Conservation (phyloP, 1,140 invertebrate species). For the Drosophila nigrodunni region DNA sequence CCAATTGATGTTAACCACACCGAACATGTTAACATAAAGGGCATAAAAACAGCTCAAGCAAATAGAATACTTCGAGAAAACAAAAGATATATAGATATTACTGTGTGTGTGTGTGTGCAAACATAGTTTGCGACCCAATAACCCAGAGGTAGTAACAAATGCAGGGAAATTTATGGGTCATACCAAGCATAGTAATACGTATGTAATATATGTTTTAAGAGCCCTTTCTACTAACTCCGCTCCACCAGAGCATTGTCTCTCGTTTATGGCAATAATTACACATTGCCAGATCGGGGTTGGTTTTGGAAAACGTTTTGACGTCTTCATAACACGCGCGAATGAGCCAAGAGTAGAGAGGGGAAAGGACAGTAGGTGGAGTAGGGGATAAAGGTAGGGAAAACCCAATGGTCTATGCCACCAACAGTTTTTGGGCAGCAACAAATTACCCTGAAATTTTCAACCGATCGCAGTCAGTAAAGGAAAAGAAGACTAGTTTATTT, state of each 20-base stretch:
- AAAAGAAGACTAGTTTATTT: conserved; percentile 5
- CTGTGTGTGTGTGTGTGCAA: conserved; percentile 20
- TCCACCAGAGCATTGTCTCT: conserved; percentile 1
- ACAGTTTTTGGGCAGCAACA: conserved; percentile 69
- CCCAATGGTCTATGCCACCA: conserved; percentile 58
- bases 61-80: conserved; percentile 4
- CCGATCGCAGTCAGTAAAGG: conserved; percentile 13
- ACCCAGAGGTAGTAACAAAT: conserved; percentile 4
- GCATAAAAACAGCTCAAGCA: conserved; percentile 38
- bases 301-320: conserved; percentile 55
- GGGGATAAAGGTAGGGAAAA: conserved; percentile 2
- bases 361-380: conserved; percentile 5
- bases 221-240: background rate
- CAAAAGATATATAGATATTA: conserved; percentile 25
- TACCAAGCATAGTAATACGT: background rate
- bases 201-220: background rate
- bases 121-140: conserved; percentile 33
- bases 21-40: conserved; percentile 61
- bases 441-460: conserved; percentile 77
- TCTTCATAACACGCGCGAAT: conserved; percentile 82
- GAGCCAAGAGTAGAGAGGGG: conserved; percentile 43
- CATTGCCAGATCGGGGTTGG: conserved; percentile 15
- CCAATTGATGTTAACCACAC: conserved; percentile 47
- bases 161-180: conserved; percentile 28
- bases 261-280: conserved; percentile 22